Conservation (phyloP, 2,797 vertebrate species). For the Coregonus ussuriensis region DNA sequence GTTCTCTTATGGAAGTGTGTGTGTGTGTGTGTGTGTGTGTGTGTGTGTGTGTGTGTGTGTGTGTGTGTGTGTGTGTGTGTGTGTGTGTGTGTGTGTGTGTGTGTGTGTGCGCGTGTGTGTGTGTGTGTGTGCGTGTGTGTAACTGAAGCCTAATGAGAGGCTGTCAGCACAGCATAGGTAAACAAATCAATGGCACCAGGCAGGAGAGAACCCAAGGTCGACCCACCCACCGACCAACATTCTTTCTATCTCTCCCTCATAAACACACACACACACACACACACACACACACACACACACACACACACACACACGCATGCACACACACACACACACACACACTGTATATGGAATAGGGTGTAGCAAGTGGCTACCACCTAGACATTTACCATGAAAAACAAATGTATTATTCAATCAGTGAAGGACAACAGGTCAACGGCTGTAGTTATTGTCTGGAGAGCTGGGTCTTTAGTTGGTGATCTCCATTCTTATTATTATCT, state of each 20-base stretch:
- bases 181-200: conserved; percentile 84
- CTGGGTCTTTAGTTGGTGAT: conserved; percentile 61
- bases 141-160: conserved; percentile 80
- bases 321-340: neutral
- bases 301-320: conserved; percentile 1
- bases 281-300: conserved; percentile 12
- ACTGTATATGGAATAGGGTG: neutral
- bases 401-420: conserved; percentile 40
- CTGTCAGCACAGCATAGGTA: conserved; percentile 77
- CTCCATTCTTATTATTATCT: conserved; percentile 70
- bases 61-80: neutral
- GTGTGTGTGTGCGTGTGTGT: conserved; percentile 40
- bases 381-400: neutral
- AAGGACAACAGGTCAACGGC: conserved; percentile 67
- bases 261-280: neutral
- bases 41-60: conserved; percentile 43
- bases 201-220: conserved; percentile 71
- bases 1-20: conserved; percentile 70
- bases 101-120: conserved; percentile 44
- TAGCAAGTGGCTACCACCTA: neutral
- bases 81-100: too few relatives aligned
- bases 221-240: conserved; percentile 34
- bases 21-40: conserved; percentile 46
- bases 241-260: conserved; percentile 11
- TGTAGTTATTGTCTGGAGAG: conserved; percentile 58